Conservation (phyloP, 2,797 vertebrate species). For the Labeo calbasu region DNA sequence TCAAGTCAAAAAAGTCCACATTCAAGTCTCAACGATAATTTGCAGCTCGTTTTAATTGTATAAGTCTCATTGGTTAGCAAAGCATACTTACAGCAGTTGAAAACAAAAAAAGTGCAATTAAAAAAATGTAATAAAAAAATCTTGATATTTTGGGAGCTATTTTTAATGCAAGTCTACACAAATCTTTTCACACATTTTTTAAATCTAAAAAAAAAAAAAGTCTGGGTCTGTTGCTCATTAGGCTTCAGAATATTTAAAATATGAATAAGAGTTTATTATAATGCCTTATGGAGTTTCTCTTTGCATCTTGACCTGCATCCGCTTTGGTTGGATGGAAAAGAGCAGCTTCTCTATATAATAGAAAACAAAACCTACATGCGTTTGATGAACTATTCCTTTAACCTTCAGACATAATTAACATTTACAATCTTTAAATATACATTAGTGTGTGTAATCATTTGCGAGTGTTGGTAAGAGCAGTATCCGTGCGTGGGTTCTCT, state of each 20-base stretch:
- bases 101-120: not conserved
- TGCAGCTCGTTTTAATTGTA: not conserved
- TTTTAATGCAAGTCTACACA: not conserved
- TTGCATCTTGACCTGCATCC: not conserved
- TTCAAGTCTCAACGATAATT: not conserved
- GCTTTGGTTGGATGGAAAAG: not conserved
- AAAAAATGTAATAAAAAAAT: not conserved
- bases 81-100: not conserved
- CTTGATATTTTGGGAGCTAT: not conserved
- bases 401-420: constrained; percentile 14
- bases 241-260: not conserved
- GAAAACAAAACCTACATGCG: not conserved
- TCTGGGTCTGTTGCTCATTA: not conserved
- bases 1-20: not conserved
- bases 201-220: not conserved
- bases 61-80: not conserved
- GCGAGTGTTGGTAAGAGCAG: not conserved
- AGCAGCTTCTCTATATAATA: not conserved
- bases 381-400: constrained; percentile 2
- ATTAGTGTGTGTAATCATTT: constrained; percentile 21
- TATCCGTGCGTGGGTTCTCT: constrained; percentile 30
- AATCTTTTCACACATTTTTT: not conserved
- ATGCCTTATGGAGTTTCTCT: not conserved
- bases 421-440: constrained; percentile 2
- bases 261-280: not conserved